phyloP scores from a whole-genome alignment of 2,113 vertebrate species.

The Poeciliopsis retropinna region DNA sequence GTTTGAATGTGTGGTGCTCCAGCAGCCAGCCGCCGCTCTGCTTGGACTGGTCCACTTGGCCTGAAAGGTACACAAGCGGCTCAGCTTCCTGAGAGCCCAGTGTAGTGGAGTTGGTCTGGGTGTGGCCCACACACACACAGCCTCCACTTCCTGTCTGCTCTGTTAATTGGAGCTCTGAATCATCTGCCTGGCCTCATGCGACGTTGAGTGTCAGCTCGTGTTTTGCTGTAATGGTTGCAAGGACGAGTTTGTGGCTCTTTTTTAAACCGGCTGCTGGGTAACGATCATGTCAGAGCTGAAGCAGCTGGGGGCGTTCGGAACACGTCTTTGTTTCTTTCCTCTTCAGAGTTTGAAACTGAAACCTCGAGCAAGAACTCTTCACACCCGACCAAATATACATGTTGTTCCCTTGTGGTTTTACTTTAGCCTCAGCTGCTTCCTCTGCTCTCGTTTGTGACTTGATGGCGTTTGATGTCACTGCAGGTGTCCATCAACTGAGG shows the following conservation, averaged over 20 bases:
- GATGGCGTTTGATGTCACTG: background rate
- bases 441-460: background rate
- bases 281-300: background rate
- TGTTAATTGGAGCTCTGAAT: slow-evolving; percentile 13
- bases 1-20: too few relatives aligned
- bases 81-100: slow-evolving; percentile 12
- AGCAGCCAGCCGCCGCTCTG: too few relatives aligned
- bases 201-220: background rate
- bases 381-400: slow-evolving; percentile 38
- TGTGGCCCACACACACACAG: slow-evolving; percentile 60
- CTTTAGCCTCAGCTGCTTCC: slow-evolving; percentile 32
- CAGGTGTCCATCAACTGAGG: too few relatives aligned
- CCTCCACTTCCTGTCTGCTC: slow-evolving; percentile 17
- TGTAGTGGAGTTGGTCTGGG: slow-evolving; percentile 66
- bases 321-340: background rate
- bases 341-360: slow-evolving; percentile 11
- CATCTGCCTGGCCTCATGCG: background rate
- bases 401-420: slow-evolving; percentile 33
- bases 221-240: background rate
- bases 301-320: too few relatives aligned
- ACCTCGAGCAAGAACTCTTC: slow-evolving; percentile 4
- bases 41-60: too few relatives aligned
- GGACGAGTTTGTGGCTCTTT: background rate
- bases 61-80: too few relatives aligned
- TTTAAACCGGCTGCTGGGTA: background rate